Percentiles rank a stretch among this genome's conserved stretches.
These are phyloP conservation scores for Eclectus roratus DNA, from an alignment of 2,113 vertebrate genomes.

Conservation along the genomic window DNA sequence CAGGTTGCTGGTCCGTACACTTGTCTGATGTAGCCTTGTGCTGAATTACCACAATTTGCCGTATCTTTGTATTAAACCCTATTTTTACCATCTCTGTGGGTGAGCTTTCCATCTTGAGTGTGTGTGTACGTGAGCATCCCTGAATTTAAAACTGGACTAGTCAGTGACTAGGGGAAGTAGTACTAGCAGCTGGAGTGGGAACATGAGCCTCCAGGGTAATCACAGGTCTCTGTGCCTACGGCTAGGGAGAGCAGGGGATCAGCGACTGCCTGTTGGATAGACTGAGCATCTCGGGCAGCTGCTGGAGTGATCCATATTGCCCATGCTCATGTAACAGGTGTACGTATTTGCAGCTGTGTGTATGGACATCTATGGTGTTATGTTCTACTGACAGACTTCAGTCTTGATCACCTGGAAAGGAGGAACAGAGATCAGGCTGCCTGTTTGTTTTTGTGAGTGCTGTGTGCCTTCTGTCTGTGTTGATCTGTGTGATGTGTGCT, in stretches of 20 bases:
- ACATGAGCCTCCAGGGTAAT: background rate
- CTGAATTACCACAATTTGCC: background rate
- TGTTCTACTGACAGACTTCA: background rate
- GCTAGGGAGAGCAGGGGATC: background rate
- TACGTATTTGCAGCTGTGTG: background rate
- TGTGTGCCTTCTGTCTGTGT: accelerated
- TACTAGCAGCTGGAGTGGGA: background rate
- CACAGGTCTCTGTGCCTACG: background rate
- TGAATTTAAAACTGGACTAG: background rate
- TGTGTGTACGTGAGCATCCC: background rate
- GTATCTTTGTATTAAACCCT: background rate
- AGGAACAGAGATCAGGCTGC: background rate
- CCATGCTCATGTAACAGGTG: background rate
- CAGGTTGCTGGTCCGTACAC: background rate
- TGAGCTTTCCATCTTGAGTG: background rate
- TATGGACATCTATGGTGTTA: background rate
- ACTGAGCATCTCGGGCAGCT: background rate
- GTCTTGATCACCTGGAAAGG: background rate
- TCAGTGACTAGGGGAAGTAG: background rate
- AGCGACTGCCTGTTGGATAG: background rate
- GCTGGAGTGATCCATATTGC: background rate
- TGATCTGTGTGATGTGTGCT: background rate
- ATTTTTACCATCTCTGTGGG: background rate
- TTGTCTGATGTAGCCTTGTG: background rate
- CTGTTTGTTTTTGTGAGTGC: background rate